These are phyloP conservation scores for Hydractinia symbiolongicarpus DNA, from an alignment of 30 jellyfish, hydroid and myxozoan species.

Conservation along the genomic window DNA sequence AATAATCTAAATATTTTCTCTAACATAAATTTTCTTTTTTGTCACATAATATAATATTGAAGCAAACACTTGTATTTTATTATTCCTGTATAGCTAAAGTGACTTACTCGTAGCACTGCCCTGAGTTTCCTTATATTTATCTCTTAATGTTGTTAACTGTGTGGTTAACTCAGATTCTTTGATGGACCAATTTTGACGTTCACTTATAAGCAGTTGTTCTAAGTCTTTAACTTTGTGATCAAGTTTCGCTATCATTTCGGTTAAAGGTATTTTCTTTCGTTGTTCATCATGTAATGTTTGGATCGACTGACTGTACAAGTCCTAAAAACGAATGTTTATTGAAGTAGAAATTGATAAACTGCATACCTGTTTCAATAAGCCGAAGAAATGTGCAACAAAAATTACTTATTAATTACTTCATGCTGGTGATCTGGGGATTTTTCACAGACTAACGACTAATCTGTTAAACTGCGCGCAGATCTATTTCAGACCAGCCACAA, in stretches of 20 bases:
- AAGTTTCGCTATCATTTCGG: constrained; percentile 52
- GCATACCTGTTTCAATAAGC: no score
- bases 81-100: no score
- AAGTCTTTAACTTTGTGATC: constrained; percentile 88
- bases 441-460: no score
- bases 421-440: no score
- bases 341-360: background rate
- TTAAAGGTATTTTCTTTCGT: constrained; percentile 39
- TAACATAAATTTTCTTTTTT: no score
- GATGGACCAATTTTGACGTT: constrained; percentile 55
- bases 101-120: constrained; percentile 35
- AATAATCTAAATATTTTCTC: background rate
- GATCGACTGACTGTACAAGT: constrained; percentile 41
- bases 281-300: constrained; percentile 56
- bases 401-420: no score
- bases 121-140: constrained; percentile 61
- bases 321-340: constrained; percentile 9
- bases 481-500: no score
- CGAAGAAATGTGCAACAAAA: no score
- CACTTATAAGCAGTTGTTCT: constrained; percentile 50
- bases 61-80: no score
- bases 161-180: constrained; percentile 57
- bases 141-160: constrained; percentile 45
- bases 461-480: no score
- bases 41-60: no score